Evolutionary conservation across 2,888 invertebrate genomes (phyloP).

Genomic region (Rhopalosiphum nymphaeae): DNA sequence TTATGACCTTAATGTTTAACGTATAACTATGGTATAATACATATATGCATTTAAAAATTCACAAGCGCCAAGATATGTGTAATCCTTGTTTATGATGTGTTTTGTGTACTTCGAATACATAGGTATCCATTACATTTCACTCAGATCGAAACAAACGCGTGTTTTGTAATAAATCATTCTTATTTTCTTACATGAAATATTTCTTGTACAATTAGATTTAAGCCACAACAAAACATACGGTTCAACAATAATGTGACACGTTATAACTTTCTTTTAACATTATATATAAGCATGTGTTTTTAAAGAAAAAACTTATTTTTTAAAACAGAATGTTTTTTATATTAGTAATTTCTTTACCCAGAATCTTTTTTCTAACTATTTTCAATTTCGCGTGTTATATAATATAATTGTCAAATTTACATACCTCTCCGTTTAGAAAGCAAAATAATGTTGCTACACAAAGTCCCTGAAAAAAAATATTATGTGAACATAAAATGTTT

Average conservation of each 20-base stretch:
- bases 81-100: neutral
- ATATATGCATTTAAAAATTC: neutral
- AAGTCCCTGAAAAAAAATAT: constrained; percentile 79
- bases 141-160: neutral
- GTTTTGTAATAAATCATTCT: constrained; percentile 1
- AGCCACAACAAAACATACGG: neutral
- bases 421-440: constrained; percentile 95
- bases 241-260: neutral
- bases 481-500: neutral
- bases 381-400: neutral
- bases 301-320: neutral
- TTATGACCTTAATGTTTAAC: neutral
- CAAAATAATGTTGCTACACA: constrained; percentile 93
- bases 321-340: neutral
- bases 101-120: neutral
- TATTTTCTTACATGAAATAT: constrained; percentile 27
- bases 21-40: neutral
- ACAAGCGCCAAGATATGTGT: neutral
- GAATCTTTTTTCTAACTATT: neutral
- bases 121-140: neutral
- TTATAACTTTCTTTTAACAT: neutral
- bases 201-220: neutral
- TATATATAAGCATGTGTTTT: neutral
- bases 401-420: constrained; percentile 66
- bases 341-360: neutral